Conservation (phyloP, 1,140 invertebrate species). For the Drosophila asahinai region DNA sequence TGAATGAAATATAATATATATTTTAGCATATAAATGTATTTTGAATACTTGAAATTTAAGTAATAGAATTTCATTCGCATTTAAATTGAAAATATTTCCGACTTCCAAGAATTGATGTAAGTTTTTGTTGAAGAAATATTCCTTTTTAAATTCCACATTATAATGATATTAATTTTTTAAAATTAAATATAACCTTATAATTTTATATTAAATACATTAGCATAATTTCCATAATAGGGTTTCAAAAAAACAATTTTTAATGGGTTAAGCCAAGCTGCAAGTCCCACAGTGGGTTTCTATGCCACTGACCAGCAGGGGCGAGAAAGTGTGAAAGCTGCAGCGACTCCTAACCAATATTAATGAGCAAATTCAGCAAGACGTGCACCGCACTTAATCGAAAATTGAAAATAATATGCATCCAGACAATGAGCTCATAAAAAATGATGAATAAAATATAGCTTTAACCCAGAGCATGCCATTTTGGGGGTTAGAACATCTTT, state of each 20-base stretch:
- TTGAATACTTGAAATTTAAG: too few species aligned
- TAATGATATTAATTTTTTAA: neutral
- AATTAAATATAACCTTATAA: too few species aligned
- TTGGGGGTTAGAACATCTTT: too few species aligned
- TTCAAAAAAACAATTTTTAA: neutral
- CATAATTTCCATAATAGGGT: too few species aligned
- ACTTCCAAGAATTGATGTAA: too few species aligned
- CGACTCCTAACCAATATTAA: slow-evolving; percentile 74
- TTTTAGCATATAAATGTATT: too few species aligned
- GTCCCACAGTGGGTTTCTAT: slow-evolving; percentile 49
- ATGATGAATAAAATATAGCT: slow-evolving; percentile 8
- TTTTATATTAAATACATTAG: too few species aligned
- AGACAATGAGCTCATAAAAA: slow-evolving; percentile 43
- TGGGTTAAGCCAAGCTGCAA: slow-evolving; percentile 56
- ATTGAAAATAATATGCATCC: slow-evolving; percentile 69
- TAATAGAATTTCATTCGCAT: too few species aligned
- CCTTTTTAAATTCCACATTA: neutral
- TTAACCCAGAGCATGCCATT: neutral
- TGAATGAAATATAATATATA: neutral
- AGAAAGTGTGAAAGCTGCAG: slow-evolving; percentile 13
- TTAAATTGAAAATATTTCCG: too few species aligned
- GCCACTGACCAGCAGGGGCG: slow-evolving; percentile 56
- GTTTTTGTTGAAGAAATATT: too few species aligned
- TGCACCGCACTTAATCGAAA: slow-evolving; percentile 57
- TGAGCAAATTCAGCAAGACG: slow-evolving; percentile 59